Evolutionary conservation across 2,113 vertebrate genomes (phyloP), one percentile per base, ranked within the genome.

Genomic region (Toxotes jaculatrix): DNA sequence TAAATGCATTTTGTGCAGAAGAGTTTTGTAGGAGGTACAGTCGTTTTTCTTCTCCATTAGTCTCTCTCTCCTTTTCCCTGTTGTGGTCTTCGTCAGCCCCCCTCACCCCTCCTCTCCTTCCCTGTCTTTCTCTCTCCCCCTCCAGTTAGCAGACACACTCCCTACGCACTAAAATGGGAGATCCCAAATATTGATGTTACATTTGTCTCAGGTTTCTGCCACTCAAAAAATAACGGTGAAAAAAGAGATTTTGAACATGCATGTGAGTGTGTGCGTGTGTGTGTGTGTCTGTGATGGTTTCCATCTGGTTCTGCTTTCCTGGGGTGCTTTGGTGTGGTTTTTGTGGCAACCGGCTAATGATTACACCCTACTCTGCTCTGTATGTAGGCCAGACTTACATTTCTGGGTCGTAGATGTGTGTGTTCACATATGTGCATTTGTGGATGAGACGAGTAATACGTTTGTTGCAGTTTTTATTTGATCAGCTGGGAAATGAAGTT

Each of bases 231-330:
- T 69, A 68, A 72, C 34, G 47, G 38, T 32, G 10, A 72, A 84
- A 74, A 83, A 69, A 43, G 16, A 34, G 19, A 42, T 78, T 72
- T 55, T 84, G 63, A 40, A 42, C 47, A 12, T 70, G 55, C 45
- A 8, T 53, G 51, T 10, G 7, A 9, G 49, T n/a, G 61, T 61
- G 60, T 71, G 63, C 79, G 82, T 55, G 60, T 71, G 63, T 81
- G 82, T 55, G 66, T 73, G 67, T 56, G 45, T 63, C 74, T 51
- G 56, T 80, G 68, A 61, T 75, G 49, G 34, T 27, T 75, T 75
- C 73, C 87, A 91, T 90, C 79, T 93, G 91, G 67, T 79, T 89
- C 64, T 91, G 79, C 77, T 93, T 93, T 88, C 74, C 57, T 68
- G 60, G 73, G 63, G 70, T 79, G 31, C 82, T 91, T 92, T 90